Evolutionary conservation across 1,140 invertebrate species (phyloP), one percentile per base, ranked within the genome.

Genomic region (Manduca sexta): DNA sequence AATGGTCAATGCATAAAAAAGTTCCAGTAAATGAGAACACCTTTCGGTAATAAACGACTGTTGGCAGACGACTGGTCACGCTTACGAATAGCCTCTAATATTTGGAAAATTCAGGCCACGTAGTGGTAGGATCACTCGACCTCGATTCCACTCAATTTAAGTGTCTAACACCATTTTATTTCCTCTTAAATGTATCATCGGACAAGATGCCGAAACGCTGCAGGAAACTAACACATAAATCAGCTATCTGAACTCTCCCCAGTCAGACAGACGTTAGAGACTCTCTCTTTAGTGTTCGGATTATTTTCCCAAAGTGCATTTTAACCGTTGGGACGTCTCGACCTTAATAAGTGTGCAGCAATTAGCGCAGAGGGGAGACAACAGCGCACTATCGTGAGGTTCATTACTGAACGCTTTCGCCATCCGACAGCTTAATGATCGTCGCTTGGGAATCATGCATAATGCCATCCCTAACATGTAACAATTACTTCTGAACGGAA

Each of bases 61-160:
- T 29, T 21, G 26, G 45, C 42, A 21, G 35, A 29, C 30, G 29
- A 21, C 33, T 30, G 35, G 31, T 30, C 21, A n/a, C 39, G 40
- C 30, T 44, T 41, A 46, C 44, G 44, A 47, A 56, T 56, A 31
- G 39, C 37, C 40, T 38, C 21, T 14, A 17, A 41, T 42, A 42
- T 41, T 43, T 14, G 21, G 31, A 26, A 49, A 35, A 54, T 58
- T 58, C 55, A 12, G 26, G 30, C 31, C 50, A 52, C 50, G 55
- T 49, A 26, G 47, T 51, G 13, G 49, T 41, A 51, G 45, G 46
- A 44, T 47, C 37, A 49, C 49, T 52, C 45, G 55, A 49, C 55
- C 55, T 52, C 45, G 45, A 52, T 58, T 52, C 45, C 42, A 47
- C 50, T 58, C 50, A 41, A 48, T 50, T 56, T 56, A 42, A 55